phyloP scores from a whole-genome alignment of 2,113 vertebrate species.

The Sclerurus mexicanus region DNA sequence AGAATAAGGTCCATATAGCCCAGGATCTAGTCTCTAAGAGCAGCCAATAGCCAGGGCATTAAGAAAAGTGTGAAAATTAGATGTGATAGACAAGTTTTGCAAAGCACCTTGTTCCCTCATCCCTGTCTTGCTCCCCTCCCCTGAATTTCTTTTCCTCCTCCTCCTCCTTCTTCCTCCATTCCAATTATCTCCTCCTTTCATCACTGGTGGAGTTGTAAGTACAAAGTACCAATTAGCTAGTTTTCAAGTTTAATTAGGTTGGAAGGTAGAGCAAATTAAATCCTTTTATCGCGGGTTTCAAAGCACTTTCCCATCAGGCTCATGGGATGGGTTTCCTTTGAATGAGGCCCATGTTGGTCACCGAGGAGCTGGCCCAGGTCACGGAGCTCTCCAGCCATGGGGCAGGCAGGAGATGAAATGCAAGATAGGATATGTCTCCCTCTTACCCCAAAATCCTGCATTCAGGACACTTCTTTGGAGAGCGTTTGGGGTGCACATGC shows the following conservation, averaged over 20 bases:
- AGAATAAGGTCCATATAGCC: neutral
- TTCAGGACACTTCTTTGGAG: neutral
- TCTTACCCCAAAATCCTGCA: neutral
- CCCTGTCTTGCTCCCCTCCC: neutral
- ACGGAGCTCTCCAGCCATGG: neutral
- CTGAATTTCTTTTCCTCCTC: neutral
- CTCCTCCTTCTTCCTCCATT: conserved; percentile 29
- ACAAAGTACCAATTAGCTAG: conserved; percentile 74
- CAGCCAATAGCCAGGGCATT: neutral
- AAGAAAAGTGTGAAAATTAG: neutral
- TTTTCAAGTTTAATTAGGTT: conserved; percentile 79
- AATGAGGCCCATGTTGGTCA: neutral
- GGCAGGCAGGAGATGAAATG: neutral
- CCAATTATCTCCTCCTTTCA: conserved; percentile 70
- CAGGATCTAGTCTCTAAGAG: neutral
- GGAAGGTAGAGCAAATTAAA: conserved; percentile 76
- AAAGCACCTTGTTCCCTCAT: neutral
- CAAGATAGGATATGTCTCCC: fast-evolving
- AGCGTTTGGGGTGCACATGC: neutral
- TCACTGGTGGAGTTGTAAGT: conserved; percentile 62
- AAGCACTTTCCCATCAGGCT: conserved; percentile 50
- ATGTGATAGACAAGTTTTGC: neutral
- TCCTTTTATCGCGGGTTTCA: conserved; percentile 71
- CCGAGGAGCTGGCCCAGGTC: neutral
- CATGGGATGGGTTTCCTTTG: conserved; percentile 22